A percentile compares a stretch with the other conserved stretches of the same genome.
Evolutionary conservation across 92 coral and sea anemone species (phyloP).

Genomic region (Palythoa grandis): DNA sequence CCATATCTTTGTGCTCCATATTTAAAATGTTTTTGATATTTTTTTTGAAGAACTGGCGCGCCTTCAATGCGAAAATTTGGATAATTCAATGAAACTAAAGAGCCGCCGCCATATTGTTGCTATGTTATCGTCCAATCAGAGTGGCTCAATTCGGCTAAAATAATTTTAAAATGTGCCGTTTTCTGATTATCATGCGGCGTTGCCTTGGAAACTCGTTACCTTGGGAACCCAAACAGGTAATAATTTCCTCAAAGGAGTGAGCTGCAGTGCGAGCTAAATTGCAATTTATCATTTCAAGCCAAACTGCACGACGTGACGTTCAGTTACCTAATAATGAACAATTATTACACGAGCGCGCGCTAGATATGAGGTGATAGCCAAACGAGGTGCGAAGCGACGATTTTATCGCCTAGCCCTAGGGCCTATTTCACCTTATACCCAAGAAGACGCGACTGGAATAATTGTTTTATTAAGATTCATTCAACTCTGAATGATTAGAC

Average conservation of each 20-base stretch:
- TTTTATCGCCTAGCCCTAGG: too few relatives aligned
- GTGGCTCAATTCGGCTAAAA: background rate
- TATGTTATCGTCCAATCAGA: constrained; percentile 10
- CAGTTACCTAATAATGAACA: too few relatives aligned
- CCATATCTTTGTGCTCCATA: constrained; percentile 49
- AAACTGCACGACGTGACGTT: too few relatives aligned
- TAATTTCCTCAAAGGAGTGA: background rate
- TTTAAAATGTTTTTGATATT: background rate
- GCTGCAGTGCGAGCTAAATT: too few relatives aligned
- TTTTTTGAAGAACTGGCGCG: constrained; percentile 4
- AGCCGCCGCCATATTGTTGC: constrained; percentile 46
- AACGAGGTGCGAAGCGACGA: too few relatives aligned
- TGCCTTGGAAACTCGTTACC: constrained; percentile 3
- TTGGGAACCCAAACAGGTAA: background rate
- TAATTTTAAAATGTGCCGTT: background rate
- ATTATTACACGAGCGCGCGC: too few relatives aligned
- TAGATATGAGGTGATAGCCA: too few relatives aligned
- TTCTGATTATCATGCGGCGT: background rate
- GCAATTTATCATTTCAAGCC: too few relatives aligned
- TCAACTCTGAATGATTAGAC: too few relatives aligned
- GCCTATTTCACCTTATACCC: too few relatives aligned
- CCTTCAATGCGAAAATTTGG: background rate
- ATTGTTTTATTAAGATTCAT: too few relatives aligned
- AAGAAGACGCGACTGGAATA: too few relatives aligned
- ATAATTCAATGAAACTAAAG: background rate